These are phyloP conservation scores for Echinometra lucunter DNA, from an alignment of 53 echinoderm and acorn worm species.

Conservation along the genomic window DNA sequence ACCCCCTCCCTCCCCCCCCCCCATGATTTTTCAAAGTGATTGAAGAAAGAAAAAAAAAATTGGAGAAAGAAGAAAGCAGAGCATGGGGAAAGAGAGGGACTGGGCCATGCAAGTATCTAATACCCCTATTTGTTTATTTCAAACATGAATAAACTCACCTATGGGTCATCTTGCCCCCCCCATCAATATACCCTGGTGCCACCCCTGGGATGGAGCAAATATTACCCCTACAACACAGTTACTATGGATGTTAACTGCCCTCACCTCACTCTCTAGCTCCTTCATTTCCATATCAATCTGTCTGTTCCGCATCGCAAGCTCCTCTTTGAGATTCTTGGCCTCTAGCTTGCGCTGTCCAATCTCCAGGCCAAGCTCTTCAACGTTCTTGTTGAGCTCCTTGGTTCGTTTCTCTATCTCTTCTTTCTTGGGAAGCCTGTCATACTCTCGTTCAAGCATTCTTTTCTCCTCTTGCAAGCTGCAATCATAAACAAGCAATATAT, in stretches of 20 bases:
- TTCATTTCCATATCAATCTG: conserved; percentile 94
- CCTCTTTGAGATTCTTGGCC: conserved; percentile 95
- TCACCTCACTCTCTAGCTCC: conserved; percentile 83
- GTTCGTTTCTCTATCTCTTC: conserved; percentile 98
- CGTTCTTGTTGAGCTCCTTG: conserved; percentile 94
- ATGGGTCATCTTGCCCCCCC: too few species aligned
- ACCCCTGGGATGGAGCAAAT: too few species aligned
- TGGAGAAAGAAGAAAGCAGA: too few species aligned
- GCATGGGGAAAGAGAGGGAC: too few species aligned
- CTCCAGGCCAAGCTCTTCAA: conserved; percentile 91
- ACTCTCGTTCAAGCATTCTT: conserved; percentile 96
- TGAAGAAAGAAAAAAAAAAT: too few species aligned
- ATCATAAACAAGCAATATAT: neutral
- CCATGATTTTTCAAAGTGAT: too few species aligned
- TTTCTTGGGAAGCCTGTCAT: conserved; percentile 94
- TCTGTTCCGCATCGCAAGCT: conserved; percentile 83
- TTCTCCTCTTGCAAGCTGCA: conserved; percentile 94
- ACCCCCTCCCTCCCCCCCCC: too few species aligned
- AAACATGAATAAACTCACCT: too few species aligned
- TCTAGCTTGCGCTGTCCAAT: conserved; percentile 97
- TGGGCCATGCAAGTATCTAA: too few species aligned
- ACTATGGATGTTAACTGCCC: neutral
- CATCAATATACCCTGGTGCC: too few species aligned
- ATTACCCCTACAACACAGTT: too few species aligned
- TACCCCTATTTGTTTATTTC: too few species aligned